Percentiles rank a stretch among this genome's conserved stretches.
phyloP scores from a whole-genome alignment of 2,888 invertebrate species.

The Ectropis crepuscularia region DNA sequence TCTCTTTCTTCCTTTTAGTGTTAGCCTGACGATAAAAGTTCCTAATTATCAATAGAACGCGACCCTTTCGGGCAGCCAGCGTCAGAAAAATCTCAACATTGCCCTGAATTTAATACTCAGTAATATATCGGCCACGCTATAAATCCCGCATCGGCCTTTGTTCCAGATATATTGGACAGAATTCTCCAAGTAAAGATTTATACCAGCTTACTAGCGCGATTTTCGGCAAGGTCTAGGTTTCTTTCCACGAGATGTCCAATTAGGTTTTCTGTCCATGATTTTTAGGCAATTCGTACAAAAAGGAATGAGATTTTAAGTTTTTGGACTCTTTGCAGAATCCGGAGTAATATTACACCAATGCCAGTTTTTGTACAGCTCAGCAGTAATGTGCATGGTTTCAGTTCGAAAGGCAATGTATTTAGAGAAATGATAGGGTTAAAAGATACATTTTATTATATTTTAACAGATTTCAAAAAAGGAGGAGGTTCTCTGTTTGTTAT shows the following conservation, averaged over 20 bases:
- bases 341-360: too few relatives aligned
- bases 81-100: not conserved
- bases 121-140: slow-evolving; percentile 13
- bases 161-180: slow-evolving; percentile 17
- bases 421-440: too few relatives aligned
- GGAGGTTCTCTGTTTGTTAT: too few relatives aligned
- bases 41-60: too few relatives aligned
- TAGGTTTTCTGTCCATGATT: slow-evolving; percentile 1
- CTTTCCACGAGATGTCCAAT: slow-evolving; percentile 8
- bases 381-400: too few relatives aligned
- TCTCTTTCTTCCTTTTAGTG: too few relatives aligned
- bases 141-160: slow-evolving; percentile 16
- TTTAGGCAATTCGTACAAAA: not conserved
- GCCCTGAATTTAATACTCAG: not conserved
- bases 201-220: not conserved
- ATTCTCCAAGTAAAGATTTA: slow-evolving; percentile 24
- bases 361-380: too few relatives aligned
- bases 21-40: too few relatives aligned
- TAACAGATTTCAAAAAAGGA: too few relatives aligned
- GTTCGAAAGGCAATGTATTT: too few relatives aligned
- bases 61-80: not conserved
- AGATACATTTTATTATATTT: too few relatives aligned
- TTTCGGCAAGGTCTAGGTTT: not conserved
- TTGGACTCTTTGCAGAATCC: too few relatives aligned
- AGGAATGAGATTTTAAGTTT: not conserved